Percentiles rank a stretch among this genome's conserved stretches.
Conservation (phyloP, 2,113 vertebrate species). For the Bucco capensis region DNA sequence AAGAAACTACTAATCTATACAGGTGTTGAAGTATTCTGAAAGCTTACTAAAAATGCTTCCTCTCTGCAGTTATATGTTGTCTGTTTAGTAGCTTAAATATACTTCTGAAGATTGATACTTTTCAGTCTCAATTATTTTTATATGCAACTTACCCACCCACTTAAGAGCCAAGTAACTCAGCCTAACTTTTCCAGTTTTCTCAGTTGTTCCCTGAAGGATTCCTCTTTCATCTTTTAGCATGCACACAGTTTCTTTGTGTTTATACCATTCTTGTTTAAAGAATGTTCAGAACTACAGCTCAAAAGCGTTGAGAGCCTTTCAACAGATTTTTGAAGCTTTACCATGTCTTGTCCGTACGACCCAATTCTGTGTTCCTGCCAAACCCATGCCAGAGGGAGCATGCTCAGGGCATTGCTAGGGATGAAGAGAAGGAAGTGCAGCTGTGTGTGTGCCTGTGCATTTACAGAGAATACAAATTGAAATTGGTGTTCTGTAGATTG, state of each 20-base stretch:
- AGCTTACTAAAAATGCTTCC: background rate
- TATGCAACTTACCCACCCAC: background rate
- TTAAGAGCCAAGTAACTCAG: background rate
- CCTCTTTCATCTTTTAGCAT: background rate
- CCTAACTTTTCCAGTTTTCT: background rate
- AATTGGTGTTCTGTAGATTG: background rate
- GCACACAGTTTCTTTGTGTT: background rate
- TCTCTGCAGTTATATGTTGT: background rate
- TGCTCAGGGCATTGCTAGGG: background rate
- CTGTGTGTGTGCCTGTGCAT: no score
- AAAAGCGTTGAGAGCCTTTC: background rate
- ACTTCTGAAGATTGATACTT: background rate
- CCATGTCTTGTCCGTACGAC: background rate
- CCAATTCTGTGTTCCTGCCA: background rate
- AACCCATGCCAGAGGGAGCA: background rate
- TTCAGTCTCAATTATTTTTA: background rate
- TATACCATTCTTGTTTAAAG: background rate
- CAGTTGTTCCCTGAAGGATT: background rate
- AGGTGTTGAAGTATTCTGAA: background rate
- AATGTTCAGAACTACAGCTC: background rate
- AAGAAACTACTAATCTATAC: background rate
- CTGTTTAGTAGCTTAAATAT: background rate
- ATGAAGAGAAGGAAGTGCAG: background rate
- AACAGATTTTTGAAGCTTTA: background rate
- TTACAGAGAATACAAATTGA: no score